Evolutionary conservation across 2,888 invertebrate genomes (phyloP).

Genomic region (Craniophora ligustri): DNA sequence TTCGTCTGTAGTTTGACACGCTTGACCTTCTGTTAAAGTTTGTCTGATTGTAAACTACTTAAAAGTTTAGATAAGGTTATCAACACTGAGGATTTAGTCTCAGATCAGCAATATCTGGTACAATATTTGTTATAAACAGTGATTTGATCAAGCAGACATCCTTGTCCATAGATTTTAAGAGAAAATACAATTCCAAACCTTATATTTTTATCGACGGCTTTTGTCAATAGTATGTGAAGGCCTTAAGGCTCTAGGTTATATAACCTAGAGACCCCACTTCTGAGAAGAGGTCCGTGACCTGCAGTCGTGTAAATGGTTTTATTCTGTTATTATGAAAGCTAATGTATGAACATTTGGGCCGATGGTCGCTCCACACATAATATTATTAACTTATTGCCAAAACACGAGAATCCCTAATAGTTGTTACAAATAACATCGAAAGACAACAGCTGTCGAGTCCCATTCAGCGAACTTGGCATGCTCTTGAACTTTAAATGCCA

Average conservation of each 20-base stretch:
- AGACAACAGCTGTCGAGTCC: slow-evolving; percentile 57
- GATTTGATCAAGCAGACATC: no score
- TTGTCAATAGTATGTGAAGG: no score
- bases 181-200: no score
- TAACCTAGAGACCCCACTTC: no score
- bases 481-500: slow-evolving; percentile 48
- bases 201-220: no score
- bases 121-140: no score
- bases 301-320: no score
- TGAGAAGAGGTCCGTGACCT: no score
- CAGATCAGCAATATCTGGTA: neutral
- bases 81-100: slow-evolving; percentile 9
- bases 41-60: slow-evolving; percentile 12
- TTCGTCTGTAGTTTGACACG: slow-evolving; percentile 4
- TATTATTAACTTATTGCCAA: slow-evolving; percentile 24
- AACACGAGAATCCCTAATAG: slow-evolving; percentile 22
- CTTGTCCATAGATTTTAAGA: no score
- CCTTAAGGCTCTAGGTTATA: no score
- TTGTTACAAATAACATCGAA: slow-evolving; percentile 36
- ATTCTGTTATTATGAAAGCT: neutral
- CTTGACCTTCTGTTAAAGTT: slow-evolving; percentile 37
- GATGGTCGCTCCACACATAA: slow-evolving; percentile 7
- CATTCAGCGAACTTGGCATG: slow-evolving; percentile 64
- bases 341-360: neutral
- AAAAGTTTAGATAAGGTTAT: slow-evolving; percentile 40